phyloP scores from a whole-genome alignment of 2,797 vertebrate genomes.

The Diceros bicornis region DNA sequence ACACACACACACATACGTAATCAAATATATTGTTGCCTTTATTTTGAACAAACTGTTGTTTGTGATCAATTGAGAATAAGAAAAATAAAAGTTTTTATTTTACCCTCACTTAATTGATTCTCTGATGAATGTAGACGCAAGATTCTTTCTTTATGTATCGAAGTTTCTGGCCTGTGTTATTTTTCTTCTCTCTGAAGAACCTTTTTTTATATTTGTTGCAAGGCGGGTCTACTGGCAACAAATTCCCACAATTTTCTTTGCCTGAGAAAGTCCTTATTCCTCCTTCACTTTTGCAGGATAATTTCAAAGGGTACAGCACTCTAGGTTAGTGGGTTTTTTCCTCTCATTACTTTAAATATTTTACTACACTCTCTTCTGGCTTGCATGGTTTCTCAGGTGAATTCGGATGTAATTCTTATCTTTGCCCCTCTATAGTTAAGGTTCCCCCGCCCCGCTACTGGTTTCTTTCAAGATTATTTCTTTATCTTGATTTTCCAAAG shows the following conservation, averaged over 20 bases:
- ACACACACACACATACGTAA: neutral
- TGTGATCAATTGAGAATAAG: neutral
- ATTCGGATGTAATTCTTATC: neutral
- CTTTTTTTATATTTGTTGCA: neutral
- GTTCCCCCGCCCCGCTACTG: too few relatives aligned
- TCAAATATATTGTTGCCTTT: neutral
- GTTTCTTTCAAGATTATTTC: neutral
- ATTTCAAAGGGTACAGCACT: neutral
- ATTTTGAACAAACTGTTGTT: neutral
- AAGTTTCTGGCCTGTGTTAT: neutral
- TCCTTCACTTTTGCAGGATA: neutral
- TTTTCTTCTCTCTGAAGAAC: neutral
- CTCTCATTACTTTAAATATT: neutral
- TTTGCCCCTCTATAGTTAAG: neutral
- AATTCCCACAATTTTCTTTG: neutral
- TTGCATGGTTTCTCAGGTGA: neutral
- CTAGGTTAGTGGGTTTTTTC: neutral
- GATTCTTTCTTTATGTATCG: neutral
- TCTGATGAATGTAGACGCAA: neutral
- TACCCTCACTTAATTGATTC: neutral
- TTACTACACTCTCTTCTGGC: neutral
- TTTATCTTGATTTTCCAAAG: neutral
- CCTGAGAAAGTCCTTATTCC: neutral
- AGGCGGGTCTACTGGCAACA: neutral
- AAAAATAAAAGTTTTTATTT: neutral